These are phyloP conservation scores for zebrafish (Danio rerio) DNA, from an alignment of 2,113 vertebrate genomes.

Conservation along the genomic window DNA sequence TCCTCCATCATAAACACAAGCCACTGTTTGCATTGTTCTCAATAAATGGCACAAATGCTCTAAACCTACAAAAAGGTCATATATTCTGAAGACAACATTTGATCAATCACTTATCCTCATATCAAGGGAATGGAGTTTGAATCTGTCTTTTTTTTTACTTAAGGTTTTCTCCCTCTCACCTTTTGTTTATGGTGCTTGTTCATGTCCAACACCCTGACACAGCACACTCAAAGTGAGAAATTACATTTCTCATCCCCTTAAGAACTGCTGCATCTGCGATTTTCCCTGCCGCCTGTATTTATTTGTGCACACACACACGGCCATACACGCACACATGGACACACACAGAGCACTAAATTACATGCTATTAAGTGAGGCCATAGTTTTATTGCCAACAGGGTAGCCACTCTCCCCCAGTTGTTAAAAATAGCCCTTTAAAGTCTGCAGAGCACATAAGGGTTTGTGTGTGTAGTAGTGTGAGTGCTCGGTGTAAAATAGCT, in stretches of 20 bases:
- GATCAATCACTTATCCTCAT: neutral
- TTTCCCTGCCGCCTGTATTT: neutral
- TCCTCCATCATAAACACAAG: neutral
- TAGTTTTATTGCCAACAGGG: slow-evolving; percentile 18
- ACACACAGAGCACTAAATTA: neutral
- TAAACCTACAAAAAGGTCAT: neutral
- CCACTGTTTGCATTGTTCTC: slow-evolving; percentile 3
- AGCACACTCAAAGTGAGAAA: slow-evolving; percentile 12
- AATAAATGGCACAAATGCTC: neutral
- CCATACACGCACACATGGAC: neutral
- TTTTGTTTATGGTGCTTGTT: neutral
- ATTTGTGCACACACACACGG: neutral
- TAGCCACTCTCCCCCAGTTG: neutral
- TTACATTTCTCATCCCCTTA: slow-evolving; percentile 7
- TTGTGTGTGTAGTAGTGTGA: neutral
- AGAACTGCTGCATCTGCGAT: slow-evolving; percentile 15
- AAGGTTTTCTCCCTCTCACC: neutral
- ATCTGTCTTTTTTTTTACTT: neutral
- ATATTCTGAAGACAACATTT: neutral
- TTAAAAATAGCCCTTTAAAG: slow-evolving; percentile 22
- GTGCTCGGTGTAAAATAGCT: slow-evolving; percentile 2
- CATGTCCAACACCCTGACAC: slow-evolving; percentile 29
- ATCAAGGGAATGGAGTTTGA: neutral
- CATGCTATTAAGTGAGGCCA: slow-evolving; percentile 17
- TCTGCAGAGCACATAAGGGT: neutral